Evolutionary conservation across 1,140 invertebrate genomes (phyloP).

Genomic region (Drosophila tristis): DNA sequence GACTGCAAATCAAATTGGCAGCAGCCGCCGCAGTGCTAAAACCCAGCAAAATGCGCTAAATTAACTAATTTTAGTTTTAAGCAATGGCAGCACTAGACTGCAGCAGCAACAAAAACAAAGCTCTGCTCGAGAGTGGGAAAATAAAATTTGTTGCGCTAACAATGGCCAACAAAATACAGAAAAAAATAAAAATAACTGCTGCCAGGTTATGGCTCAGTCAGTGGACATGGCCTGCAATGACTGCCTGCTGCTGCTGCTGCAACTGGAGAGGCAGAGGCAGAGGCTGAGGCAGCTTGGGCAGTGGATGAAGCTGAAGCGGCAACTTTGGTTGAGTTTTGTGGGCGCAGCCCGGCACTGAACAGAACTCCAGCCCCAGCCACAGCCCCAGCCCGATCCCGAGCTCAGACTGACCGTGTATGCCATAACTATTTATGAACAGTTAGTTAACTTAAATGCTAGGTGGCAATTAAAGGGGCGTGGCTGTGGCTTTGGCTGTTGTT

Average conservation of each 20-base stretch:
- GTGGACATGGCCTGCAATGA: slow-evolving; percentile 48
- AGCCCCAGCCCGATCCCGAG: no score
- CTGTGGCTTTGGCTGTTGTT: slow-evolving; percentile 25
- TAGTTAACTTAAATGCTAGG: slow-evolving; percentile 82
- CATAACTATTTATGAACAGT: slow-evolving; percentile 83
- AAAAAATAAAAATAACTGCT: slow-evolving; percentile 12
- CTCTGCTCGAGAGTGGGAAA: slow-evolving; percentile 68
- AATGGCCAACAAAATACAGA: slow-evolving; percentile 54
- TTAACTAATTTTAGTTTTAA: slow-evolving; percentile 70
- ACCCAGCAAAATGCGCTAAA: slow-evolving; percentile 78
- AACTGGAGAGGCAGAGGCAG: slow-evolving; percentile 28
- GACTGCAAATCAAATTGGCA: slow-evolving; percentile 77
- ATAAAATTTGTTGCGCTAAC: slow-evolving; percentile 73
- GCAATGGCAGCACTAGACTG: slow-evolving; percentile 30
- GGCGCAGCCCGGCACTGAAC: slow-evolving; percentile 56
- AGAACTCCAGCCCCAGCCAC: slow-evolving; percentile 1
- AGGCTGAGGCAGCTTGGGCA: slow-evolving; percentile 26
- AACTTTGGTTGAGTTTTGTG: slow-evolving; percentile 58
- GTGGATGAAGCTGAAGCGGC: slow-evolving; percentile 7
- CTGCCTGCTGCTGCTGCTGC: slow-evolving; percentile 4
- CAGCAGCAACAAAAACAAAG: slow-evolving; percentile 38
- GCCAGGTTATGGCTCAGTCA: slow-evolving; percentile 11
- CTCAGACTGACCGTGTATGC: slow-evolving; percentile 69
- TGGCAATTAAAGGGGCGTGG: slow-evolving; percentile 81
- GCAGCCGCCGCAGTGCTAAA: slow-evolving; percentile 54